Evolutionary conservation across 2,113 vertebrate genomes (phyloP).

Genomic region (Crotalus viridis): DNA sequence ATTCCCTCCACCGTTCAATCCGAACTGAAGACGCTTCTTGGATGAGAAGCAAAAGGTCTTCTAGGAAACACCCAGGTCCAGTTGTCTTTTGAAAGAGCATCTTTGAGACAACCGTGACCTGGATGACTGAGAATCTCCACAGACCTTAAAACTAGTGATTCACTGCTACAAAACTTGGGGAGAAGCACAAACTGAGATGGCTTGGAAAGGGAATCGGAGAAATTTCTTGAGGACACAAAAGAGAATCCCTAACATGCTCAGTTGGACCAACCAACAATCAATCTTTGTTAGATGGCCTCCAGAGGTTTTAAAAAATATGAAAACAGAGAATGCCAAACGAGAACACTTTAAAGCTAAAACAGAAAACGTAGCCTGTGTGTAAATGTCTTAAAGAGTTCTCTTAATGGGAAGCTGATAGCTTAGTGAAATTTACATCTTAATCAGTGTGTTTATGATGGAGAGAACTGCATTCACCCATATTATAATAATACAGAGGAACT

Average conservation of each 20-base stretch:
- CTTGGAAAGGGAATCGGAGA: neutral
- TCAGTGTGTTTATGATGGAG: slow-evolving; percentile 85
- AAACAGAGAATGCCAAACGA: neutral
- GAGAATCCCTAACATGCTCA: neutral
- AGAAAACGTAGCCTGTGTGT: neutral
- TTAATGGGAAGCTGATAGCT: slow-evolving; percentile 97
- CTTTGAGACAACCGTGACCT: too few species aligned
- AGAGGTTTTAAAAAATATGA: neutral
- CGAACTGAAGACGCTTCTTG: too few species aligned
- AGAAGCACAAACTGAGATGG: neutral
- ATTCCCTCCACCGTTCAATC: too few species aligned
- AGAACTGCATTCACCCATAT: slow-evolving; percentile 29
- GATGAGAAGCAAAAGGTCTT: too few species aligned
- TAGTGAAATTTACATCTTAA: slow-evolving; percentile 98
- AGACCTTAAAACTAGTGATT: neutral
- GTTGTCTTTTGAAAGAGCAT: too few species aligned
- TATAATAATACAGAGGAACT: slow-evolving; percentile 23
- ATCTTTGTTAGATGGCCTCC: neutral
- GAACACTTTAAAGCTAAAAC: neutral
- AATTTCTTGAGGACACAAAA: neutral
- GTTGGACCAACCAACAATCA: neutral
- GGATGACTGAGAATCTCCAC: too few species aligned
- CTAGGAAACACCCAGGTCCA: too few species aligned
- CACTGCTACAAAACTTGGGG: neutral
- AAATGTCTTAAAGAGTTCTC: slow-evolving; percentile 74